Percentiles rank a stretch among this genome's conserved stretches.
Evolutionary conservation across 2,797 vertebrate genomes (phyloP).

Genomic region (Myotis pilosus): DNA sequence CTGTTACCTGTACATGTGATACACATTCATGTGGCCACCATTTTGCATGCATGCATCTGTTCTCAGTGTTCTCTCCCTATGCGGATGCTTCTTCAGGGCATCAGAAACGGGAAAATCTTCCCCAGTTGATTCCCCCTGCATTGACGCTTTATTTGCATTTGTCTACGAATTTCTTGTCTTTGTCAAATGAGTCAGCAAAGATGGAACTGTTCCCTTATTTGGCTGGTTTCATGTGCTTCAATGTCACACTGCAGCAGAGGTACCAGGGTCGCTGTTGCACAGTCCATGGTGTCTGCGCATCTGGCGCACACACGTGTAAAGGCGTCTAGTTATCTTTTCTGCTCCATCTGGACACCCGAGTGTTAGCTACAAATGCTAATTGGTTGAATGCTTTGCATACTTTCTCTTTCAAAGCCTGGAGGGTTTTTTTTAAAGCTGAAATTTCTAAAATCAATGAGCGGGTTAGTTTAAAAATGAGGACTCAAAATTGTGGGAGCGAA

Average conservation of each 20-base stretch:
- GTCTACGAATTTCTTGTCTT: background rate
- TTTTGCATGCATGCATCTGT: background rate
- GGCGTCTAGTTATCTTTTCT: background rate
- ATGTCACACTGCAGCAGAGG: background rate
- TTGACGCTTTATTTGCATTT: background rate
- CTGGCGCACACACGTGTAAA: background rate
- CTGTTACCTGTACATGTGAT: background rate
- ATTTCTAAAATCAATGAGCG: constrained; percentile 23
- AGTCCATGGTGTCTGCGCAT: background rate
- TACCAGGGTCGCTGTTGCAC: background rate
- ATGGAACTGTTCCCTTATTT: background rate
- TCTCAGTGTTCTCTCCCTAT: background rate
- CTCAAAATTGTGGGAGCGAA: background rate
- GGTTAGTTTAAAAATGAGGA: background rate
- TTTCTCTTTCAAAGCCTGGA: background rate
- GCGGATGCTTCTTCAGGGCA: background rate
- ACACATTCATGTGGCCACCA: background rate
- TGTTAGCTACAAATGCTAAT: background rate
- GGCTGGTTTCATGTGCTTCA: background rate
- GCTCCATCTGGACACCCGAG: background rate
- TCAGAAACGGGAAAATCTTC: background rate
- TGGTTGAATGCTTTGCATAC: background rate
- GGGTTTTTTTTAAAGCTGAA: background rate
- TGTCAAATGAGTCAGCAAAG: constrained; percentile 13
- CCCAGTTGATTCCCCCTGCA: background rate